Percentiles rank a stretch among this genome's conserved stretches.
Conservation (phyloP, 1,140 invertebrate genomes). For the Cheumatopsyche charites region DNA sequence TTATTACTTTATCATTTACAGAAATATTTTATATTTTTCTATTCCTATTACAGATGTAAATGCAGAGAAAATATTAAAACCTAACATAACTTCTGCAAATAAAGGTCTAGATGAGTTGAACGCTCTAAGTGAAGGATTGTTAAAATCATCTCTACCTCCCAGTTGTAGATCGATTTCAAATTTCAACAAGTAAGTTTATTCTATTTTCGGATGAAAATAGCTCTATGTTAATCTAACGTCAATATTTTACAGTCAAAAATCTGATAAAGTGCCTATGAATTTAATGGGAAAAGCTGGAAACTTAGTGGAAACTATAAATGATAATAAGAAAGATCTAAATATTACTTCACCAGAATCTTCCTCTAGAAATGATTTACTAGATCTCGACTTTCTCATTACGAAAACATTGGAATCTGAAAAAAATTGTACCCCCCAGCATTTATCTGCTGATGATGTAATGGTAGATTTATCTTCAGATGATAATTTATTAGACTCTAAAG, state of each 20-base stretch:
- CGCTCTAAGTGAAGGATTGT: conserved; percentile 71
- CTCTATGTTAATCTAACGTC: neutral
- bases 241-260: conserved; percentile 58
- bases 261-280: conserved; percentile 76
- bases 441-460: conserved; percentile 62
- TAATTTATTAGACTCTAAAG: conserved; percentile 39
- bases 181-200: conserved; percentile 54
- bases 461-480: conserved; percentile 60
- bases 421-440: conserved; percentile 43
- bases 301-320: conserved; percentile 15
- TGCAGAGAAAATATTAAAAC: neutral
- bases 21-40: too few relatives aligned
- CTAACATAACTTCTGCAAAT: conserved; percentile 40
- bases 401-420: conserved; percentile 49
- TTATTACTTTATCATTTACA: too few relatives aligned
- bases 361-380: conserved; percentile 51
- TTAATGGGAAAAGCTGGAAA: conserved; percentile 60
- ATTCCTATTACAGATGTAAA: conserved; percentile 24
- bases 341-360: conserved; percentile 15
- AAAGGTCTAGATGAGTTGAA: conserved; percentile 77
- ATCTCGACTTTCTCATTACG: conserved; percentile 59
- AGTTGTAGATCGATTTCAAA: conserved; percentile 54
- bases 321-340: neutral
- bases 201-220: neutral
- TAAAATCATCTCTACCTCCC: conserved; percentile 72